Conservation (phyloP, 2,888 invertebrate species). For the Plagiodera versicolora region DNA sequence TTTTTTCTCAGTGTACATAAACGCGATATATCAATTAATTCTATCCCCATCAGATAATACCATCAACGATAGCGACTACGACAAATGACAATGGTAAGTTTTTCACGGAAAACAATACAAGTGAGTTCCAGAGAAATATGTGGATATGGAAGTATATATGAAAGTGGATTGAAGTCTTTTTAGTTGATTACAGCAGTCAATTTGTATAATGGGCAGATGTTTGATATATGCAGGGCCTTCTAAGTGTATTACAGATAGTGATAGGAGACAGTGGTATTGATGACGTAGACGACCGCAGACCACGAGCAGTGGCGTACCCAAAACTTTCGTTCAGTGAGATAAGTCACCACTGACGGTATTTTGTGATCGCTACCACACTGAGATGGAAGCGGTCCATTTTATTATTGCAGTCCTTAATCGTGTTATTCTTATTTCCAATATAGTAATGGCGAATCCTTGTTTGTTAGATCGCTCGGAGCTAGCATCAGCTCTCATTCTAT, state of each 20-base stretch:
- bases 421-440: constrained; percentile 50
- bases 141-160: constrained; percentile 45
- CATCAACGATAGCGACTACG: not conserved
- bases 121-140: constrained; percentile 46
- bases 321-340: no score
- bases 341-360: not conserved
- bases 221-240: constrained; percentile 53
- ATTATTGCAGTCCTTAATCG: constrained; percentile 44
- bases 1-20: not conserved
- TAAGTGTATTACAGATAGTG: constrained; percentile 55
- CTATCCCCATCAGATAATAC: not conserved
- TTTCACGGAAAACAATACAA: constrained; percentile 37
- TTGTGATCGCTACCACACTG: constrained; percentile 21
- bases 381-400: constrained; percentile 45
- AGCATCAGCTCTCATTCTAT: not conserved
- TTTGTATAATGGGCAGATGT: constrained; percentile 56
- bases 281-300: constrained; percentile 41
- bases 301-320: constrained; percentile 15
- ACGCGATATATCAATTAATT: not conserved
- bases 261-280: constrained; percentile 51
- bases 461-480: constrained; percentile 33
- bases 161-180: constrained; percentile 54
- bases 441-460: constrained; percentile 31
- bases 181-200: constrained; percentile 56
- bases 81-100: constrained; percentile 14